Evolutionary conservation across 2,797 vertebrate species (phyloP), one percentile per base, ranked within the genome.

Genomic region (Poliocrania exsul): DNA sequence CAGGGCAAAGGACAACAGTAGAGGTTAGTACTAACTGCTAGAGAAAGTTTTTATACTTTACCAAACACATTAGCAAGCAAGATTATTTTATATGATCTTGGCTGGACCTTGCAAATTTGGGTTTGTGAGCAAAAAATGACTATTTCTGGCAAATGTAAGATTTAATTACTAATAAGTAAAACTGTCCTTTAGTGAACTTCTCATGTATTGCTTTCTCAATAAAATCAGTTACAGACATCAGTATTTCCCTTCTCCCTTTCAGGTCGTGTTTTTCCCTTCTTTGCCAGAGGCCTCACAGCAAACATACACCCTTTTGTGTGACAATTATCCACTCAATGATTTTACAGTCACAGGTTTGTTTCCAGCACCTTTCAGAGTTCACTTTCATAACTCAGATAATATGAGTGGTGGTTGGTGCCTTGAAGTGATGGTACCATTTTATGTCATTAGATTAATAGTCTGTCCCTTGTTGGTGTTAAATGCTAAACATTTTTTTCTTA

Each of bases 261-360:
- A 99, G 99, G 98, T 99, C 35, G 80, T 98, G 79, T 99, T 99
- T 97, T 98, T 98, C 71, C 99, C 99, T 29, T 97, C 66, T 20
- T 74, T 82, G 35, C 90, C 98, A 21, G 98, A 97, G 73, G 97
- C 64, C 65, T 97, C 92, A 21, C 82, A 97, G 61, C 97, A 98
- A 94, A 96, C 82, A 57, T 99, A 99, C 90, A 97, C 97, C 47
- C 57, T 99, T 9, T 96, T 98, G 54, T 99, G 99, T 94, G 98
- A 99, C 98, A 99, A 99, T 96, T 99, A 98, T 96, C 99, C 99
- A 88, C 96, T 98, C 56, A 98, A 95, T 92, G 98, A 99, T 54
- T 90, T 99, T 94, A 98, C 97, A 73, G 86, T 98, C 19, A 89
- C 97, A 99, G 99, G 99, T 99, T 91, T 89, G 98, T 89, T 75